Evolutionary conservation across 2,888 invertebrate genomes (phyloP).

Genomic region (Ichneumoninae sp.): DNA sequence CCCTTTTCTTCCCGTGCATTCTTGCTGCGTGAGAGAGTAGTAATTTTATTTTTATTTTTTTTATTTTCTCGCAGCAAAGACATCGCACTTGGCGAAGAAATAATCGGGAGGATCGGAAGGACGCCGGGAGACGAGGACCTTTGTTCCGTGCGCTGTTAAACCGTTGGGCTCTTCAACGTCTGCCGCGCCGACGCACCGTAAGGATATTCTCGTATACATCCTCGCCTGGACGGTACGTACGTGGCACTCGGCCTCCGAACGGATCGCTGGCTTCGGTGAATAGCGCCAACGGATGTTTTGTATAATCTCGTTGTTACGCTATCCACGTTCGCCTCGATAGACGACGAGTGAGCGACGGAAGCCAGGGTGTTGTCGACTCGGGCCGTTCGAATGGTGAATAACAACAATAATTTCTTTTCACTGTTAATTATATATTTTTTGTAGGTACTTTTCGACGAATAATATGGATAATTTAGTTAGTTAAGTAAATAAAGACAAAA

Average conservation of each 20-base stretch:
- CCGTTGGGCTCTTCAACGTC: background rate
- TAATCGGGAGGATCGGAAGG: slow-evolving; percentile 46
- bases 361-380: slow-evolving; percentile 27
- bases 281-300: slow-evolving; percentile 7
- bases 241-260: slow-evolving; percentile 20
- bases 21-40: background rate
- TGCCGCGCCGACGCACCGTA: background rate
- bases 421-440: too few species aligned
- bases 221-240: background rate
- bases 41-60: background rate
- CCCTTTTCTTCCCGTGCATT: background rate
- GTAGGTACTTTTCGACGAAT: too few species aligned
- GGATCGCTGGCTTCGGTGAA: slow-evolving; percentile 7
- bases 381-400: too few species aligned
- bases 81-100: slow-evolving; percentile 54
- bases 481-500: too few species aligned
- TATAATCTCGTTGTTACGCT: slow-evolving; percentile 15
- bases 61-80: slow-evolving; percentile 27
- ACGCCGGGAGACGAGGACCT: slow-evolving; percentile 43
- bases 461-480: too few species aligned
- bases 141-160: slow-evolving; percentile 3
- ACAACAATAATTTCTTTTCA: too few species aligned
- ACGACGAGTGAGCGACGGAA: slow-evolving; percentile 6
- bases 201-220: slow-evolving; percentile 4
- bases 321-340: slow-evolving; percentile 2